Evolutionary conservation across 2,797 vertebrate species (phyloP).

Genomic region (Typhlichthys subterraneus): DNA sequence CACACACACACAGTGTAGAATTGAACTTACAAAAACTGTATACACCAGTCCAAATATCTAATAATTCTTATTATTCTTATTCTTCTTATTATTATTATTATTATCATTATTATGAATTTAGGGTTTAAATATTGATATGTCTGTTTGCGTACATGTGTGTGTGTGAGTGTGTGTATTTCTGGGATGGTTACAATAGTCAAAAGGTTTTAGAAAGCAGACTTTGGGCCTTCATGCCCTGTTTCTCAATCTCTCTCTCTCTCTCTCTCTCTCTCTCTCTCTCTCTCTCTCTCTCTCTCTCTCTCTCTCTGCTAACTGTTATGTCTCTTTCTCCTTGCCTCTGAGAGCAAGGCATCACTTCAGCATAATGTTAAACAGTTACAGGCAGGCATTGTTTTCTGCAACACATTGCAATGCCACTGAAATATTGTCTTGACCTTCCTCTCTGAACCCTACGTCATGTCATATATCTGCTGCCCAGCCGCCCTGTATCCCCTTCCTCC

Average conservation of each 20-base stretch:
- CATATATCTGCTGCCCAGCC: slow-evolving; percentile 77
- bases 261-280: slow-evolving; percentile 47
- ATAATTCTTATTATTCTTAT: not conserved
- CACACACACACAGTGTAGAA: not conserved
- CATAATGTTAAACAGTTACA: not conserved
- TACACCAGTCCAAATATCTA: no score
- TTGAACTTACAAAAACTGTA: not conserved
- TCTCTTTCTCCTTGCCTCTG: slow-evolving; percentile 52
- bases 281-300: slow-evolving; percentile 42
- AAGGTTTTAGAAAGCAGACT: slow-evolving; percentile 56
- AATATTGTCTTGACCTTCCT: slow-evolving; percentile 51
- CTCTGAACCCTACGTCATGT: slow-evolving; percentile 70
- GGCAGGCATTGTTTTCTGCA: slow-evolving; percentile 20
- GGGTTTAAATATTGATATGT: not conserved
- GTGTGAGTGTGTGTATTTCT: slow-evolving; percentile 47
- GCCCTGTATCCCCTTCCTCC: slow-evolving; percentile 64
- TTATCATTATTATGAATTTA: not conserved
- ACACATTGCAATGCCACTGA: slow-evolving; percentile 9
- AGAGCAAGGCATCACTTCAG: slow-evolving; percentile 60
- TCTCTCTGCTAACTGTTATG: slow-evolving; percentile 20
- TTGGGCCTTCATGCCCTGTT: slow-evolving; percentile 75
- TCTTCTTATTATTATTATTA: not conserved
- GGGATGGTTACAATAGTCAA: slow-evolving; percentile 62
- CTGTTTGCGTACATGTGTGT: slow-evolving; percentile 18
- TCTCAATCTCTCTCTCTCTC: slow-evolving; percentile 47